Percentiles rank a stretch among this genome's conserved stretches.
phyloP scores from a whole-genome alignment of 2,888 invertebrate genomes.

The Meganola albula region DNA sequence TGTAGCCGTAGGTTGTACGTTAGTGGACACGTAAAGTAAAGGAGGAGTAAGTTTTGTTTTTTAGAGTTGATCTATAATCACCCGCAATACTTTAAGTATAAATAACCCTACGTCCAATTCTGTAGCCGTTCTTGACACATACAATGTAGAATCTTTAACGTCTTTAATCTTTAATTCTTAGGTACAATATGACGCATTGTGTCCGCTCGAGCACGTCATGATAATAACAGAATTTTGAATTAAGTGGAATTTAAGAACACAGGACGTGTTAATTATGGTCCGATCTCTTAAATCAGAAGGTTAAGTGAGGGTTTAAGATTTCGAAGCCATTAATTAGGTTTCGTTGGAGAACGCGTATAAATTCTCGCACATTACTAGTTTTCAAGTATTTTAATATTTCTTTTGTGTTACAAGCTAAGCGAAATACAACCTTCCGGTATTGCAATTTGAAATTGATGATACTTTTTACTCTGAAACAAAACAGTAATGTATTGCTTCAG shows the following conservation, averaged over 20 bases:
- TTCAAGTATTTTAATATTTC: constrained; percentile 6
- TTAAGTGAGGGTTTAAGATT: constrained; percentile 18
- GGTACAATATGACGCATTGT: constrained; percentile 18
- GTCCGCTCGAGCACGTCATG: constrained; percentile 25
- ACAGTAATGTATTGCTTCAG: constrained; percentile 74
- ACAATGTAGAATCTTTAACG: constrained; percentile 21
- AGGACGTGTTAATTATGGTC: constrained; percentile 41
- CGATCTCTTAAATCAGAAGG: constrained; percentile 38
- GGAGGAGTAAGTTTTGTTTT: constrained; percentile 26
- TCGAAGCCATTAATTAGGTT: constrained; percentile 44
- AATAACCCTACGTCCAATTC: constrained; percentile 26
- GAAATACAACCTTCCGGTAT: neutral
- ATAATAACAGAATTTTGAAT: constrained; percentile 41
- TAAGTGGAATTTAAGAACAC: constrained; percentile 39
- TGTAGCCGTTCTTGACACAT: constrained; percentile 17
- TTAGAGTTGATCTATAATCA: constrained; percentile 14
- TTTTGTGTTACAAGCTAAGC: constrained; percentile 9
- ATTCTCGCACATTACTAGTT: constrained; percentile 15
- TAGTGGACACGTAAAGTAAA: no score
- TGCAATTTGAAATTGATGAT: constrained; percentile 14
- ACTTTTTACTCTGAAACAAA: constrained; percentile 39
- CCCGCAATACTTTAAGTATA: no score
- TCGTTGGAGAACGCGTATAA: constrained; percentile 41
- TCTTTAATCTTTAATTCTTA: constrained; percentile 18
- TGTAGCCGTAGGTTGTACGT: no score